Base-by-base conservation (phyloP, 2,888 invertebrate genomes). In the Drosophila differens region DNA sequence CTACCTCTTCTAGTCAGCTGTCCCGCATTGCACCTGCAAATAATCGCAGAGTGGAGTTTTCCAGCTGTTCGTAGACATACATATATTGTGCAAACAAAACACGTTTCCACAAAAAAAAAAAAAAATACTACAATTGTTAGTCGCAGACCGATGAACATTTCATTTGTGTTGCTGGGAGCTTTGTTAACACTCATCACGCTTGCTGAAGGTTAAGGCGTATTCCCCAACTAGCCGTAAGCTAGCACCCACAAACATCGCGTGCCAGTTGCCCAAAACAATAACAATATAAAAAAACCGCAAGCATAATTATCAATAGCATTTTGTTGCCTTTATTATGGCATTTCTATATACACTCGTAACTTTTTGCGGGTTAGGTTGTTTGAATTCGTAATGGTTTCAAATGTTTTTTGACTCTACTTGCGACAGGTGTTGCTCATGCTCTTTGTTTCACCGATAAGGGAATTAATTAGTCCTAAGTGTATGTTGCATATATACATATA, bases 171-270 rank as follows among this genome's bases (percentile, higher is more conserved):
- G 61, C 64, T 60, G 39, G 30, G 58, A 33, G 53, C 65, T 64
- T 63, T 62, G 63, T 53, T 53, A 30, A 66, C 51, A 51, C 63
- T 39, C 61, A 51, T 28, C 70, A 70, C 83, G 83, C 74, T 32
- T 71, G 70, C 52, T 58, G 81, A 89, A 89, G 90, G 80, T 80
- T 82, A 82, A 65, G 71, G 73, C 63, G 53, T 30, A 59, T 52
- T 51, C 47, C 64, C 30, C 49, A 62, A 33, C 62, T 60, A 51
- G 19, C 25, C 49, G 52, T 62, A 58, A 53, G 47, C 52, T 57
- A 19, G 52, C 59, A 16, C 16, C 32, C 22, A 32, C 55, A 64
- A 44, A 25, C 19, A 47, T 57, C 58, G 67, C 53, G 53, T 68
- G 54, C 22, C 39, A 39, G 28, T 28, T 47, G 25, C 39, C 39